Evolutionary conservation across 2,888 invertebrate species (phyloP), one percentile per base, ranked within the genome.

Genomic region (Rhodophaea formosa): DNA sequence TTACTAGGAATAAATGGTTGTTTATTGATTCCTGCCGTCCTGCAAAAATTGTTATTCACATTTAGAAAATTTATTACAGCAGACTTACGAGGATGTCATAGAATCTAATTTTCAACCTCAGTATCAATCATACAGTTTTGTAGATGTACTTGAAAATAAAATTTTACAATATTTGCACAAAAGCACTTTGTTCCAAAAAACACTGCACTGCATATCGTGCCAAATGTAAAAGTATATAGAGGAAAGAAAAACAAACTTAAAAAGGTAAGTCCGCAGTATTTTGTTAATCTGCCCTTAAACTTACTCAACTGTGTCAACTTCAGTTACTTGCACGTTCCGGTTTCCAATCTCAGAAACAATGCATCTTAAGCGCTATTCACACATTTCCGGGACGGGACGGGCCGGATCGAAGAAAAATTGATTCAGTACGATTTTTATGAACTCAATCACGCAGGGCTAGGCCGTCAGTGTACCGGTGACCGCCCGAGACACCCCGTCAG

Each of bases 21-120:
- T 75, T 74, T 69, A 67, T 71, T 71, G 71, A 68, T 66, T n/a
- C 60, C 69, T 76, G 70, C 80, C 80, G 80, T 79, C 78, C 77
- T 72, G 62, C 67, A 63, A 69, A 60, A 23, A 62, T 67, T 63
- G 61, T 65, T 59, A 42, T 56, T 52, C n/a, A 42, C 39, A 12
- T 47, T n/a, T 51, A 39, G 16, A 51, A 51, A 51, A 39, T 35
- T 6, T 51, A 51, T 51, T 12, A 17, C 7, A 39, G 16, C 7
- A 10, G 45, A 56, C 16, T n/a, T 17, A 35, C 10, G n/a, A n/a
- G n/a, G n/a, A n/a, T n/a, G 35, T 16, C 14, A 51, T 16, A 51
- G 16, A n/a, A 17, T 35, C 6, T 46, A 46, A 51, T 15, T 35
- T 35, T 32, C 39, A 0, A 12, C 17, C 12, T 12, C 16, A 10